Evolutionary conservation across 2,113 vertebrate species (phyloP).

Genomic region (Orycteropus afer): DNA sequence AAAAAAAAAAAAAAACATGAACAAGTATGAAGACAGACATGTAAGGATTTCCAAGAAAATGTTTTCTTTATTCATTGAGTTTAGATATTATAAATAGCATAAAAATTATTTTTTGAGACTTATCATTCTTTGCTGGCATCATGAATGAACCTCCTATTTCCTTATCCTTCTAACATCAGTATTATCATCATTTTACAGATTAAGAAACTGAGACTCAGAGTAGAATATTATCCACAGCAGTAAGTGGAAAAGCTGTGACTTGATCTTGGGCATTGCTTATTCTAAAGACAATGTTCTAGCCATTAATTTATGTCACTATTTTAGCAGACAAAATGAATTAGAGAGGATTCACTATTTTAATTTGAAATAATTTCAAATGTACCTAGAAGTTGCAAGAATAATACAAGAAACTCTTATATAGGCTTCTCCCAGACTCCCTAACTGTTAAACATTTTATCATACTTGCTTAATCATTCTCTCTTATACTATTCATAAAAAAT

Average conservation of each 20-base stretch:
- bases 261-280: not conserved
- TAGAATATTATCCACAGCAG: not conserved
- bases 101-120: not conserved
- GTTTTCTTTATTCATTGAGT: not conserved
- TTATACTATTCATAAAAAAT: not conserved
- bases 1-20: not conserved
- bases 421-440: too few species aligned
- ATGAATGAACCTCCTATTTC: conserved; percentile 4
- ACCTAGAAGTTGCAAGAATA: not conserved
- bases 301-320: not conserved
- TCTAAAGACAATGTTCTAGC: not conserved
- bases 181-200: not conserved
- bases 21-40: not conserved
- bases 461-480: too few species aligned
- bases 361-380: conserved; percentile 31
- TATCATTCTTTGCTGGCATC: not conserved
- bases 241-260: not conserved
- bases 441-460: too few species aligned
- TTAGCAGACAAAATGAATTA: not conserved
- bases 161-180: not conserved
- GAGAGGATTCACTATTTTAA: not conserved
- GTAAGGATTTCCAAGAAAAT: not conserved
- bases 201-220: not conserved
- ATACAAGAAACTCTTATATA: not conserved
- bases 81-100: not conserved